Percentiles rank a stretch among this genome's conserved stretches.
Evolutionary conservation across 2,113 vertebrate species (phyloP).

Genomic region (Poeciliopsis retropinna): DNA sequence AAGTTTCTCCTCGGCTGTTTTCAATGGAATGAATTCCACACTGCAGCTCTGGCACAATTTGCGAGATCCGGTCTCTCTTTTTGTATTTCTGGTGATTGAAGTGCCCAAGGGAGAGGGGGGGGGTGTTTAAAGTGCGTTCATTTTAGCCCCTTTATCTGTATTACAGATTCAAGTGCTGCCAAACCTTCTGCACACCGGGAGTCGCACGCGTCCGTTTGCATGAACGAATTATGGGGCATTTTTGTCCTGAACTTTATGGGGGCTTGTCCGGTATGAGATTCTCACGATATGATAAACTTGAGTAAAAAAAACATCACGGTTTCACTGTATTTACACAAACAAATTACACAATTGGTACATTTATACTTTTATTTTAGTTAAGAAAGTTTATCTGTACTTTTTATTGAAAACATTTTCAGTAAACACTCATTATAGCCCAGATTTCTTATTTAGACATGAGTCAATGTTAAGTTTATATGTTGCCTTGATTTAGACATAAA

Average conservation of each 20-base stretch:
- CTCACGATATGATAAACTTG: neutral
- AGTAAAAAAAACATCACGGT: neutral
- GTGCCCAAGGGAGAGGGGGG: slow-evolving; percentile 29
- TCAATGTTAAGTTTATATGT: too few relatives aligned
- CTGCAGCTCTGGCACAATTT: slow-evolving; percentile 39
- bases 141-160: slow-evolving; percentile 37
- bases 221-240: slow-evolving; percentile 20
- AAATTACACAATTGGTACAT: too few relatives aligned
- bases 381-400: too few relatives aligned
- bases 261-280: neutral
- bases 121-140: slow-evolving; percentile 32
- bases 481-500: too few relatives aligned
- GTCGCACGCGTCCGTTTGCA: slow-evolving; percentile 3
- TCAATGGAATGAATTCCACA: slow-evolving; percentile 51
- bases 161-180: slow-evolving; percentile 18
- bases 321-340: too few relatives aligned
- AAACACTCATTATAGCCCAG: neutral
- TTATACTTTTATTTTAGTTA: too few relatives aligned
- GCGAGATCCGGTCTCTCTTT: slow-evolving; percentile 27
- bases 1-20: slow-evolving; percentile 60
- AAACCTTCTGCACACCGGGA: slow-evolving; percentile 21
- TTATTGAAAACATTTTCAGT: neutral
- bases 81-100: slow-evolving; percentile 55
- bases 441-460: neutral
- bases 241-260: neutral